Percentiles rank a stretch among this genome's conserved stretches.
Evolutionary conservation across 2,113 vertebrate species (phyloP).

Genomic region (Bos javanicus): DNA sequence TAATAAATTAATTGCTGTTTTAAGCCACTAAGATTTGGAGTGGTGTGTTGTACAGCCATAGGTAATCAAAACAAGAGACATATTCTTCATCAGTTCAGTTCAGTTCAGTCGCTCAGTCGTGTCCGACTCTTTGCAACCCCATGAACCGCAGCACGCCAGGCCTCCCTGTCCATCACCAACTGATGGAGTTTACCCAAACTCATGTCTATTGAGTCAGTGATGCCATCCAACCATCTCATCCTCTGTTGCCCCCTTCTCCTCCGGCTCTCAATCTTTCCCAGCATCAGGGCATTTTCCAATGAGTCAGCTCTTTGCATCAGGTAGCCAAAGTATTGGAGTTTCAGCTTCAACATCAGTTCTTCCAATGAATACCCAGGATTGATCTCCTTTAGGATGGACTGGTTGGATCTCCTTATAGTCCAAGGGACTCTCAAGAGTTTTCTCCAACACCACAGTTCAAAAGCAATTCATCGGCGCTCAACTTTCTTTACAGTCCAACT

Average conservation of each 20-base stretch:
- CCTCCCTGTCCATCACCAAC: neutral
- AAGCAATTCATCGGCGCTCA: neutral
- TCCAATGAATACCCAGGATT: neutral
- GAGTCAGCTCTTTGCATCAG: neutral
- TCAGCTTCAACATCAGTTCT: neutral
- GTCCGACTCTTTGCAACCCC: neutral
- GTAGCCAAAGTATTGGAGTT: neutral
- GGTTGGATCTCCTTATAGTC: neutral
- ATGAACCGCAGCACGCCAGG: neutral
- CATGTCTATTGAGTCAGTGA: neutral
- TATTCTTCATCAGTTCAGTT: neutral
- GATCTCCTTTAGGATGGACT: neutral
- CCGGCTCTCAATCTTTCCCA: neutral
- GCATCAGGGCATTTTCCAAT: neutral
- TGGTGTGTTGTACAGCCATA: neutral
- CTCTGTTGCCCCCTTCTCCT: neutral
- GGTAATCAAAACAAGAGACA: neutral
- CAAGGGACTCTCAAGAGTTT: neutral
- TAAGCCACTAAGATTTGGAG: neutral
- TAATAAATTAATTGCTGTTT: constrained; percentile 1
- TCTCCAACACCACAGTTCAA: neutral
- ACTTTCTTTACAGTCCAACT: neutral
- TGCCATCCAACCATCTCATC: neutral
- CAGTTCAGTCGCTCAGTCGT: neutral
- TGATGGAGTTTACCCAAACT: neutral